A percentile compares a stretch with the other conserved stretches of the same genome.
Conservation (phyloP, 2,888 invertebrate species). For the Nematopogon swammerdamellus region DNA sequence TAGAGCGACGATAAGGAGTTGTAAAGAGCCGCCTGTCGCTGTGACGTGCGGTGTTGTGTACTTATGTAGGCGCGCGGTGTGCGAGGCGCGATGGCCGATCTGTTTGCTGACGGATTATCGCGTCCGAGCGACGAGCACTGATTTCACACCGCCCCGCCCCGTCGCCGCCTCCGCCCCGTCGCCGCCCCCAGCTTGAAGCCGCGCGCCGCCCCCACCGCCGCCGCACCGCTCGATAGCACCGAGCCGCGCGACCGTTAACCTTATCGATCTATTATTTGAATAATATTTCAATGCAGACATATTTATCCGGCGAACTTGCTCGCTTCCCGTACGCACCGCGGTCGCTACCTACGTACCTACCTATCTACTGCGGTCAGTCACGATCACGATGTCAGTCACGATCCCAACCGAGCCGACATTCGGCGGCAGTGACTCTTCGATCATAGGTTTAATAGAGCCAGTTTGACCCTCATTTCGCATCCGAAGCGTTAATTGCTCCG, state of each 20-base stretch:
- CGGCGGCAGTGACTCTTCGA: no score
- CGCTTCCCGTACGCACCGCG: no score
- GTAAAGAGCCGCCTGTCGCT: slow-evolving; percentile 46
- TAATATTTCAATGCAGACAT: no score
- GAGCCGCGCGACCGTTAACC: background rate
- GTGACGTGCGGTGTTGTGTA: no score
- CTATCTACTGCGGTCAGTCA: no score
- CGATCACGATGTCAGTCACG: no score
- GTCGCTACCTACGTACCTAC: no score
- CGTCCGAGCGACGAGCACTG: slow-evolving; percentile 22
- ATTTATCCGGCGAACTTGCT: no score
- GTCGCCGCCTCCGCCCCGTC: background rate
- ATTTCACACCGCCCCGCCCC: slow-evolving; percentile 24
- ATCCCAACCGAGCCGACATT: no score
- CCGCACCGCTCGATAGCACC: background rate
- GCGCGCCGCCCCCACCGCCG: no score
- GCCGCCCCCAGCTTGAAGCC: no score
- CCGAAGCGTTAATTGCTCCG: slow-evolving; percentile 48
- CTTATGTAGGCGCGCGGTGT: no score
- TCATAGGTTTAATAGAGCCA: slow-evolving; percentile 8
- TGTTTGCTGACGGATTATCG: slow-evolving; percentile 43
- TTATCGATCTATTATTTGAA: background rate
- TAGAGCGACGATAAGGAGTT: slow-evolving; percentile 50
- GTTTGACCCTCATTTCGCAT: slow-evolving; percentile 50
- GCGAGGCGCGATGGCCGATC: slow-evolving; percentile 35